phyloP scores from a whole-genome alignment of 2,888 invertebrate genomes.

The Diarsia dahlii region DNA sequence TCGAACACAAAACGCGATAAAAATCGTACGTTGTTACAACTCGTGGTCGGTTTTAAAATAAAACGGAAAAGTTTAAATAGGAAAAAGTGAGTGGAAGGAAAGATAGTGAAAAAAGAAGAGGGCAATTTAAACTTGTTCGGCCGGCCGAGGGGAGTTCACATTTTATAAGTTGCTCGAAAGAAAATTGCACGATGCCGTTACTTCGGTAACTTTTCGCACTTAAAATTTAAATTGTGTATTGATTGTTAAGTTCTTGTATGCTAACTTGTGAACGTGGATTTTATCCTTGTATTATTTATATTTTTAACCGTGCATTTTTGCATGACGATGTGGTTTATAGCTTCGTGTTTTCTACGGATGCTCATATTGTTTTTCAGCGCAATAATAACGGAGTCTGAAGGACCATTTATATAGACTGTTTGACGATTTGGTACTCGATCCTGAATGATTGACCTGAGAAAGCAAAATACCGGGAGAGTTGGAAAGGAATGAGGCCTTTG shows the following conservation, averaged over 20 bases:
- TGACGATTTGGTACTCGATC: no score
- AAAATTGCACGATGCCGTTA: slow-evolving; percentile 83
- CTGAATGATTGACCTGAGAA: no score
- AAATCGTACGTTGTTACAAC: slow-evolving; percentile 68
- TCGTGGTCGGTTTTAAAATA: slow-evolving; percentile 82
- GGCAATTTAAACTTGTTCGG: slow-evolving; percentile 88
- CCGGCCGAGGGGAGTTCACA: slow-evolving; percentile 78
- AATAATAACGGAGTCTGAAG: neutral
- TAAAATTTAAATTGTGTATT: slow-evolving; percentile 64
- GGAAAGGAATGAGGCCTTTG: no score
- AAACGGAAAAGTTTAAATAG: slow-evolving; percentile 89
- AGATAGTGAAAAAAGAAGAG: slow-evolving; percentile 89
- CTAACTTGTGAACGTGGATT: slow-evolving; percentile 35
- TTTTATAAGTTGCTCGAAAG: slow-evolving; percentile 84
- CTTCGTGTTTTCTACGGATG: neutral
- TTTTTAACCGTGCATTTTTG: neutral
- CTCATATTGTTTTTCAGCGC: neutral
- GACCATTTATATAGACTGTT: neutral
- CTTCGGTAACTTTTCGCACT: slow-evolving; percentile 73
- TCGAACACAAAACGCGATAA: slow-evolving; percentile 66
- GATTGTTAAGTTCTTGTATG: slow-evolving; percentile 56
- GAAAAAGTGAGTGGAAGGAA: slow-evolving; percentile 86
- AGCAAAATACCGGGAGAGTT: no score
- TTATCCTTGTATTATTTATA: neutral
- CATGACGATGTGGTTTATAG: neutral